These are phyloP conservation scores for Macrobrachium nipponense DNA, from an alignment of 1,140 invertebrate genomes.

Conservation along the genomic window DNA sequence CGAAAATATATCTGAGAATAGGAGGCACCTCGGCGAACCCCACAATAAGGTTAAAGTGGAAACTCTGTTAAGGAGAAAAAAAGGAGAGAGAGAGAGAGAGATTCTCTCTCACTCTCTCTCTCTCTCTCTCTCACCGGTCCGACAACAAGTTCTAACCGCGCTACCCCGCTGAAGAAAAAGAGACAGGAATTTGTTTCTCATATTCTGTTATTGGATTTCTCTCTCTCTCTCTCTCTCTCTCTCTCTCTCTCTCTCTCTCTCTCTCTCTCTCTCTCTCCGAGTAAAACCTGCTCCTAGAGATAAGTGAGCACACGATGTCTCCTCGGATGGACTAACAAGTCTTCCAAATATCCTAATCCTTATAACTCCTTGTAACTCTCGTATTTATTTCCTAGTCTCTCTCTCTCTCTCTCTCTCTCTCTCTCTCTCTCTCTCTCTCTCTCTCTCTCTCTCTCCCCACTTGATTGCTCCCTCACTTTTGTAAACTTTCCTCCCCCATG, in stretches of 20 bases:
- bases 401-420: slow-evolving; percentile 26
- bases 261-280: background rate
- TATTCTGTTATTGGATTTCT: background rate
- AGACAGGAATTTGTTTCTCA: background rate
- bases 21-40: too few relatives aligned
- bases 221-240: slow-evolving; percentile 1
- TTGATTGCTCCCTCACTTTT: too few relatives aligned
- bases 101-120: background rate
- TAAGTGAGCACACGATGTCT: too few relatives aligned
- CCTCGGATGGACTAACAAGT: too few relatives aligned
- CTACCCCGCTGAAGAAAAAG: background rate
- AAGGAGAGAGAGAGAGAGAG: slow-evolving; percentile 7
- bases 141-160: background rate
- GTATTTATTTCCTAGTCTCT: slow-evolving; percentile 5
- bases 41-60: too few relatives aligned
- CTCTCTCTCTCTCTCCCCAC: slow-evolving; percentile 1
- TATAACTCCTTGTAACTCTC: background rate
- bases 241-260: background rate
- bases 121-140: background rate
- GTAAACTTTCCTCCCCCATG: background rate
- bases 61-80: background rate
- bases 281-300: too few relatives aligned
- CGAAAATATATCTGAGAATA: too few relatives aligned
- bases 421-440: slow-evolving; percentile 28
- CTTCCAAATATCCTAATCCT: too few relatives aligned